Conservation (phyloP, 1,140 invertebrate genomes). For the Bombus polaris region DNA sequence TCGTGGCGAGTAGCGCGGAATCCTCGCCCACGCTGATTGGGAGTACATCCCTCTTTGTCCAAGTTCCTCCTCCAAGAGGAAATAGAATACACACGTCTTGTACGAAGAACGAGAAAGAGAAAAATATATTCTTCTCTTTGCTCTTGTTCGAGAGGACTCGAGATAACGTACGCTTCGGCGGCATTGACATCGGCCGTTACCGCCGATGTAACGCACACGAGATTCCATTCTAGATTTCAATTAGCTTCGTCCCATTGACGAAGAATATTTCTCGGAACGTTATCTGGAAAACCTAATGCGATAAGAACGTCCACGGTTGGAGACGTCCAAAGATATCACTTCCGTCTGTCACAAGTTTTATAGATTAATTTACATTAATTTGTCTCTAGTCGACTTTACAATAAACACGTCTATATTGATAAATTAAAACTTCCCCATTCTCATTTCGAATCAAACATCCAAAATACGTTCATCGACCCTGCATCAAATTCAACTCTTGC, state of each 20-base stretch:
- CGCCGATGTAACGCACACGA: conserved; percentile 13
- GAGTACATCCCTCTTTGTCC: conserved; percentile 68
- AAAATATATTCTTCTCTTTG: background rate
- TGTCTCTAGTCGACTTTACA: rapidly evolving
- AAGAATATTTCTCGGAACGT: background rate
- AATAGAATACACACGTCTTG: conserved; percentile 21
- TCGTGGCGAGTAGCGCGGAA: conserved; percentile 47
- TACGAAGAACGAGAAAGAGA: conserved; percentile 24
- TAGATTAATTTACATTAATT: too few relatives aligned
- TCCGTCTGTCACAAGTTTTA: too few relatives aligned
- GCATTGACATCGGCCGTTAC: conserved; percentile 63
- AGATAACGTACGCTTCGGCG: conserved; percentile 23
- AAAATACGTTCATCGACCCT: too few relatives aligned
- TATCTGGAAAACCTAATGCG: conserved; percentile 15
- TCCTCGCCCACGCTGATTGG: conserved; percentile 74
- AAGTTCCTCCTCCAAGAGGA: conserved; percentile 43
- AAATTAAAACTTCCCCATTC: too few relatives aligned
- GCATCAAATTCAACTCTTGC: too few relatives aligned
- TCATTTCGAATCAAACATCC: too few relatives aligned
- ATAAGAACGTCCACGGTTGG: background rate
- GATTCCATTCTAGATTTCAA: conserved; percentile 46
- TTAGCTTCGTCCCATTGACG: conserved; percentile 12
- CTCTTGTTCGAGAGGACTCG: conserved; percentile 21
- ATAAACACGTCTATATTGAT: too few relatives aligned
- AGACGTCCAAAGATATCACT: background rate